Evolutionary conservation across 2,797 vertebrate species (phyloP).

Genomic region (Clarias laeviceps): DNA sequence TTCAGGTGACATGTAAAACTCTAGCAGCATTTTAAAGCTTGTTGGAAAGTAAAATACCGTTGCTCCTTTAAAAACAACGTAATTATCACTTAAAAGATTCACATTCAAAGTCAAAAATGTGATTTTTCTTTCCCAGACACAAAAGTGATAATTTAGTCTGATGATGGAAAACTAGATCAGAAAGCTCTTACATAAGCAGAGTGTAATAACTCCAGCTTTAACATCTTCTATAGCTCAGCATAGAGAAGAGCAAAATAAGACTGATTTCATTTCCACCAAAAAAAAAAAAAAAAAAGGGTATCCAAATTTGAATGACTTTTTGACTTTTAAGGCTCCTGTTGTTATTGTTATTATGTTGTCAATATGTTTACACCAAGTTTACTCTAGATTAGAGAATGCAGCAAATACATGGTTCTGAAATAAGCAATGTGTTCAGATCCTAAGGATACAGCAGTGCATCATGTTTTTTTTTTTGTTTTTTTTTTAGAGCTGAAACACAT

Average conservation of each 20-base stretch:
- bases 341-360: too few species aligned
- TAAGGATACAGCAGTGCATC: not conserved
- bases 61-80: conserved; percentile 23
- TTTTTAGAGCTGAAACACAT: not conserved
- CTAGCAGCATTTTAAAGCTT: conserved; percentile 33
- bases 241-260: not conserved
- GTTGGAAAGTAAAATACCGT: conserved; percentile 8
- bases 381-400: not conserved
- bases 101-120: conserved; percentile 25
- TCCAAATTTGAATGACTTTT: not conserved
- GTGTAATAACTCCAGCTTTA: not conserved
- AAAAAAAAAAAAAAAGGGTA: not conserved
- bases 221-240: conserved; percentile 8
- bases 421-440: not conserved
- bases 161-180: conserved; percentile 4
- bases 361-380: not conserved
- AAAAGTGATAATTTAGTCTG: not conserved
- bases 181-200: not conserved
- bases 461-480: not conserved
- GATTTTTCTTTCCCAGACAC: conserved; percentile 5
- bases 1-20: conserved; percentile 5
- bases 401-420: conserved; percentile 4
- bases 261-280: not conserved
- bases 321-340: not conserved
- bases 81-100: conserved; percentile 33